Evolutionary conservation across 2,888 invertebrate species (phyloP), one percentile per base, ranked within the genome.

Genomic region (Tigriopus californicus): DNA sequence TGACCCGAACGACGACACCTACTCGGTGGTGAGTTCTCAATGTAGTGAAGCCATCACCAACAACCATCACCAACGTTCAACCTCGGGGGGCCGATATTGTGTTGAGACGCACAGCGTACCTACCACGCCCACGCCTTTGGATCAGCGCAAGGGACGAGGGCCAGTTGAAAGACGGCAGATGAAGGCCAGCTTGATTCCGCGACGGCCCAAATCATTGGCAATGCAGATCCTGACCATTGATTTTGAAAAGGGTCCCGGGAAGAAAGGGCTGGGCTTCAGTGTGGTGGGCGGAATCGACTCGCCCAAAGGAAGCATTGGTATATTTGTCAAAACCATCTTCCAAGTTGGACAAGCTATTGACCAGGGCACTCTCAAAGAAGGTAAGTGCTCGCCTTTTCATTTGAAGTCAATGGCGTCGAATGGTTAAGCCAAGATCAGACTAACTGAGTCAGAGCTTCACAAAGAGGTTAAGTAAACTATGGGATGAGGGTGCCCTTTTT

Each of bases 251-350:
- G 71, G 70, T 10, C 66, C 67, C 3, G 67, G 70, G 20, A 68
- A 69, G 20, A 71, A 70, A 62, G 70, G 71, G 18, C 67, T 73
- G 13, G 73, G 73, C 2, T 73, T 73, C 65, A 73, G 72, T 61
- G 71, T 73, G 54, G 72, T 73, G 1, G 73, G 73, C 11, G 73
- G 73, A 3, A 66, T 65, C 55, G 73, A 73, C 62, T 70, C 71
- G 1, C 67, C 70, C 1, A 67, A 68, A 54, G 72, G 72, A 5
- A 33, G 40, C 20, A 60, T 60, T 22, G 54, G 54, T 12, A 58
- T 58, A 48, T 58, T 58, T 40, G 58, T 58, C 20, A 58, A 58
- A 47, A 58, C 58, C 40, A 49, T 58, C 18, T 58, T 58, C 40
- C 33, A 48, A 15, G 40, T n/a, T 1, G 58, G 58, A 24, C 58